These are phyloP conservation scores for Monomorium pharaonis DNA, from an alignment of 1,140 invertebrate genomes.

Conservation along the genomic window DNA sequence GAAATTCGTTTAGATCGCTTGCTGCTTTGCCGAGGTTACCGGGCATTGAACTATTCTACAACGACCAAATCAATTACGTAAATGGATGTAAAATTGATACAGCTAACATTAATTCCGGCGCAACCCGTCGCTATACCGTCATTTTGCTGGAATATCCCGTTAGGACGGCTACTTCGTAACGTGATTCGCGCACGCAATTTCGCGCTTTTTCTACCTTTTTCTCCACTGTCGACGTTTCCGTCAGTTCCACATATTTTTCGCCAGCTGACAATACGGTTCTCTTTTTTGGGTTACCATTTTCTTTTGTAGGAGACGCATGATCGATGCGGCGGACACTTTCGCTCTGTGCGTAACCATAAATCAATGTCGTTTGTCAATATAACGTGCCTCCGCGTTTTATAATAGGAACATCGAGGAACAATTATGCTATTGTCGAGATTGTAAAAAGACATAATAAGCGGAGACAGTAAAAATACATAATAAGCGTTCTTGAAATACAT, in stretches of 20 bases:
- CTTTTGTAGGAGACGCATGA: slow-evolving; percentile 26
- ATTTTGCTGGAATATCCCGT: slow-evolving; percentile 43
- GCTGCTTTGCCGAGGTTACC: not conserved
- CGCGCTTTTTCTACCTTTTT: slow-evolving; percentile 32
- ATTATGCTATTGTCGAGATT: not conserved
- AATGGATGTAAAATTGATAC: slow-evolving; percentile 54
- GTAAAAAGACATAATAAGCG: not conserved
- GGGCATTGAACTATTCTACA: slow-evolving; percentile 23
- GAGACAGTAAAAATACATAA: not conserved
- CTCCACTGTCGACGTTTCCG: slow-evolving; percentile 7
- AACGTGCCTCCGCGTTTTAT: not conserved
- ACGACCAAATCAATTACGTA: slow-evolving; percentile 35
- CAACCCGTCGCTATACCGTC: slow-evolving; percentile 6
- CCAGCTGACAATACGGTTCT: not conserved
- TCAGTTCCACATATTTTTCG: slow-evolving; percentile 40
- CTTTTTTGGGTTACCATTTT: slow-evolving; percentile 1
- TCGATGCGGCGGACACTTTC: slow-evolving; percentile 40
- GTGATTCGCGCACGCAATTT: slow-evolving; percentile 42
- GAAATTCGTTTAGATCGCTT: slow-evolving; percentile 30
- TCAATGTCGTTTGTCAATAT: slow-evolving; percentile 51
- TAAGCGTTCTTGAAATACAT: no score
- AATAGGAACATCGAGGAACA: slow-evolving; percentile 8
- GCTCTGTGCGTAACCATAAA: slow-evolving; percentile 19
- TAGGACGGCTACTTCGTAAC: slow-evolving; percentile 48
- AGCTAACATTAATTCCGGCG: slow-evolving; percentile 38